Conservation (phyloP, 1,140 invertebrate species). For the Trypoxylus dichotomus region DNA sequence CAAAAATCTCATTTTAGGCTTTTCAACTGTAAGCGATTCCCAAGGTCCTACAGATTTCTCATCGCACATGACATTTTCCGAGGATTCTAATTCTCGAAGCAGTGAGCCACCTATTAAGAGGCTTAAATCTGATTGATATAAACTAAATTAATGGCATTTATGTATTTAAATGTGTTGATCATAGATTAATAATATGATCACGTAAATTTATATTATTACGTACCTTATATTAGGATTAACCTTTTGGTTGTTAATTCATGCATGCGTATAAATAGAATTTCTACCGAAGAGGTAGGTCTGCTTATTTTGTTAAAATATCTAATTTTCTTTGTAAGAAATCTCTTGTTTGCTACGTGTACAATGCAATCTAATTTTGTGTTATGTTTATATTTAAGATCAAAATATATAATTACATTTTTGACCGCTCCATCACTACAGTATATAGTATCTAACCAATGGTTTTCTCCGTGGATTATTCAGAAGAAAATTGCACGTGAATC, state of each 20-base stretch:
- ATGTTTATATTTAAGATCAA: too few relatives aligned
- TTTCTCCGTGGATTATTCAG: too few relatives aligned
- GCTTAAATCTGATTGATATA: conserved; percentile 67
- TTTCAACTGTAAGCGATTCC: conserved; percentile 86
- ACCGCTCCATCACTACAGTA: too few relatives aligned
- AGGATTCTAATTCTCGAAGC: conserved; percentile 87
- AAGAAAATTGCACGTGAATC: too few relatives aligned
- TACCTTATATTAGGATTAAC: neutral
- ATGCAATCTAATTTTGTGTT: neutral
- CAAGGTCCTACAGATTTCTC: conserved; percentile 84
- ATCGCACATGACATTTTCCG: conserved; percentile 81
- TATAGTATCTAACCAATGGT: too few relatives aligned
- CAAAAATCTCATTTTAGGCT: conserved; percentile 63
- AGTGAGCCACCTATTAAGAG: conserved; percentile 78
- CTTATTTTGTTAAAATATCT: too few relatives aligned
- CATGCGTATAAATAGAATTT: too few relatives aligned
- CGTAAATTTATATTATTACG: too few relatives aligned
- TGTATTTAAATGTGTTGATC: neutral
- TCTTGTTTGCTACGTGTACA: neutral
- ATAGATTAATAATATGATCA: neutral
- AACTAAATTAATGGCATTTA: conserved; percentile 4
- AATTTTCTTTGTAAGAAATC: too few relatives aligned
- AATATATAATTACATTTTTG: too few relatives aligned
- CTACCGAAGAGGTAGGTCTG: too few relatives aligned
- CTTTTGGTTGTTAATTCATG: too few relatives aligned